phyloP scores from a whole-genome alignment of 2,888 invertebrate species.

The Mystacides longicornis region DNA sequence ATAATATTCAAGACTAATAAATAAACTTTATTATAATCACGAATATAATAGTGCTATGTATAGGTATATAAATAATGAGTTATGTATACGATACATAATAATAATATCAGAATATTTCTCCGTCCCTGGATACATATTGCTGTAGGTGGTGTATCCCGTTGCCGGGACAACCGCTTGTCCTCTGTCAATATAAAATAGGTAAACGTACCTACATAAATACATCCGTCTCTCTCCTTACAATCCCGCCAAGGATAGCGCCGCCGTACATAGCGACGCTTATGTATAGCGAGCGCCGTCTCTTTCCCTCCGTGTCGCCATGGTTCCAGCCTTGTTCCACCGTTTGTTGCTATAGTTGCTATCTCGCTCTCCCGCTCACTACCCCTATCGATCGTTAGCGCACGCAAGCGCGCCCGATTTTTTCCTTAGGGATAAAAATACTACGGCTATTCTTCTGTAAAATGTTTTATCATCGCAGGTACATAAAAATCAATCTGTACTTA shows the following conservation, averaged over 20 bases:
- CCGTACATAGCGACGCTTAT: neutral
- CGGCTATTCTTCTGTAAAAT: neutral
- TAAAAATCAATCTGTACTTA: too few relatives aligned
- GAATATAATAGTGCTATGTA: too few relatives aligned
- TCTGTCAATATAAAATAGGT: neutral
- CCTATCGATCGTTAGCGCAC: constrained; percentile 1
- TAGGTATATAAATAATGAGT: too few relatives aligned
- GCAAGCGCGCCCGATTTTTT: constrained; percentile 1
- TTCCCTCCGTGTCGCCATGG: neutral
- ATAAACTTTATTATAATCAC: too few relatives aligned
- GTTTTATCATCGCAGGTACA: too few relatives aligned
- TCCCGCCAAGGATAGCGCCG: too few relatives aligned
- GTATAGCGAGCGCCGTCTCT: neutral
- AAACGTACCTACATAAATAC: neutral
- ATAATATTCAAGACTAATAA: too few relatives aligned
- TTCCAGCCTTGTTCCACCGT: neutral
- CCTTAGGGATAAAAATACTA: constrained; percentile 2
- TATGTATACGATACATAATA: too few relatives aligned
- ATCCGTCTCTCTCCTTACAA: neutral
- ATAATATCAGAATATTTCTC: too few relatives aligned
- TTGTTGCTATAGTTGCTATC: neutral
- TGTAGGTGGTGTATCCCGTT: neutral
- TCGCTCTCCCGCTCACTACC: neutral
- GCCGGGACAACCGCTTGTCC: neutral
- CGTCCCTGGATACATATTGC: neutral